phyloP scores from a whole-genome alignment of 1,140 invertebrate species.

The Halyomorpha halys region DNA sequence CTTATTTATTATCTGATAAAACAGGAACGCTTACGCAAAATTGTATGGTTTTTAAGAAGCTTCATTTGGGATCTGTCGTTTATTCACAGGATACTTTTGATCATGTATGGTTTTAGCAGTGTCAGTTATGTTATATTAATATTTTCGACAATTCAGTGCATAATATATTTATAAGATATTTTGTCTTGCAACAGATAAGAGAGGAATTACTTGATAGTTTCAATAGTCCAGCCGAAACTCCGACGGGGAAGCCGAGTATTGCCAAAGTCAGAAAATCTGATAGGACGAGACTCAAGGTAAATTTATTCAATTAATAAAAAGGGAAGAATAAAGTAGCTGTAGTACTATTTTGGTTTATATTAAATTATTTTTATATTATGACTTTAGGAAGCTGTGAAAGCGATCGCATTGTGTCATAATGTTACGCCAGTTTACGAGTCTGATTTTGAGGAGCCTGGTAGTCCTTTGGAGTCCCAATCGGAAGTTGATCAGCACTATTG shows the following conservation, averaged over 20 bases:
- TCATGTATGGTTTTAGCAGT: conserved; percentile 46
- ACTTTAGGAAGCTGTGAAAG: conserved; percentile 84
- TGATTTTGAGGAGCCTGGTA: not conserved
- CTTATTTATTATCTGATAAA: conserved; percentile 93
- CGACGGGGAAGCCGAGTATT: not conserved
- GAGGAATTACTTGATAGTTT: conserved; percentile 22
- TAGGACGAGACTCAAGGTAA: not conserved
- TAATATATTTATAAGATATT: too few species aligned
- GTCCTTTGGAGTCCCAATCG: conserved; percentile 48
- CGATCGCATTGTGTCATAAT: conserved; percentile 95
- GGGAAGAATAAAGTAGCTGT: too few species aligned
- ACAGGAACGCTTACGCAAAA: conserved; percentile 98
- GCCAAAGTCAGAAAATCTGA: conserved; percentile 7
- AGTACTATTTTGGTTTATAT: too few species aligned
- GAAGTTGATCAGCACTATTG: conserved; percentile 53
- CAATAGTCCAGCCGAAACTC: conserved; percentile 12
- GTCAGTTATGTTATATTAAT: too few species aligned
- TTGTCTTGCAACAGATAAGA: conserved; percentile 16
- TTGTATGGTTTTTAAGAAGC: conserved; percentile 94
- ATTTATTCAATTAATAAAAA: not conserved
- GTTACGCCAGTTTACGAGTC: conserved; percentile 69
- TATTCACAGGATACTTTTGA: conserved; percentile 82
- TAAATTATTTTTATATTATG: conserved; percentile 35
- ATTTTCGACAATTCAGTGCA: too few species aligned
- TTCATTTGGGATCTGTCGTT: conserved; percentile 82